Base-by-base conservation (phyloP, 2,113 vertebrate genomes). In the Oenanthe oenanthe region DNA sequence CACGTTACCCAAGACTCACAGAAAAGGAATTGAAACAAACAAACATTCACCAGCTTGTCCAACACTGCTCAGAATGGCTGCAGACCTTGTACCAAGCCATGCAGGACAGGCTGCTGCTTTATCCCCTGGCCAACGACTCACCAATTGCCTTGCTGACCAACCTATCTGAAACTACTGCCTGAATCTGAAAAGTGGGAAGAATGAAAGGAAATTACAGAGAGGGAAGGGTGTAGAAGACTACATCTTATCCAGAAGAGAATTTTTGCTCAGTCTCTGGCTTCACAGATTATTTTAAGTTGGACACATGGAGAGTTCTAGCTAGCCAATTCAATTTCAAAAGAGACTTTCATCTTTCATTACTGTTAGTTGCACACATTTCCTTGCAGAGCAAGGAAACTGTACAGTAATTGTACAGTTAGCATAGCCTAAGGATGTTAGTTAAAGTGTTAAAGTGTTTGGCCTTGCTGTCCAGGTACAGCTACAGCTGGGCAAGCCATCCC, bases 201-300 rank as follows among this genome's bases (percentile, higher is more conserved):
- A 97, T 92, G 53, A 40, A 83, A 94, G 93, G 93, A 95, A 97
- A 95, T 81, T 51, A 65, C 81, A 80, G 42, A 89, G 63, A 83
- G 85, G 85, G 76, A 86, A 91, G 54, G 77, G 74, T 40, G 70
- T 76, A 75, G 43, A 82, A n/a, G 26, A 38, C 40, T 74, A 26
- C 0, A 1, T 45, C n/a, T 92, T 89, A 94, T 70, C 89, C 78
- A 81, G 40, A 81, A 36, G 7, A 57, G 48, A 24, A 50, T 67
- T 95, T 89, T 76, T 77, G 13, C 77, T 81, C 89, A 57, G 42
- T 17, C 38, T 85, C 81, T 78, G 62, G 29, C n/a, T 95, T 75
- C 11, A 2, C 9, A 88, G 67, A 66, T 63, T 78, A 60, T 75
- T 82, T 34, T 25, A 48, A 43, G 1, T 5, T 3, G 12, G 32